phyloP scores from a whole-genome alignment of 2,888 invertebrate genomes.

The Frankliniella intonsa region DNA sequence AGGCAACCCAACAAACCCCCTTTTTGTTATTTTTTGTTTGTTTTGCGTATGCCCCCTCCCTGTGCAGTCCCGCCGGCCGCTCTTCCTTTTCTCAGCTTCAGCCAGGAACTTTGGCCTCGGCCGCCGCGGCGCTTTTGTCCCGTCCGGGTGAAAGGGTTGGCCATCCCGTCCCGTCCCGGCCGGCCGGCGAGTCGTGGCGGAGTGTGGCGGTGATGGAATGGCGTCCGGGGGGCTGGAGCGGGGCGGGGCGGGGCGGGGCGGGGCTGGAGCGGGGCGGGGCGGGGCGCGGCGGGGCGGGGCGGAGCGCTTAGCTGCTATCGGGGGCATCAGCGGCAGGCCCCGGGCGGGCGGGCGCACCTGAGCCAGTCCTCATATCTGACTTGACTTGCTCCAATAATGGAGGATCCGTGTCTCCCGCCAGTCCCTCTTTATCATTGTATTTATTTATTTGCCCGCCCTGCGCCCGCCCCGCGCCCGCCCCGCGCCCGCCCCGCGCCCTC shows the following conservation, averaged over 20 bases:
- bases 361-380: conserved; percentile 22
- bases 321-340: not conserved
- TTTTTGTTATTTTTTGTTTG: not conserved
- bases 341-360: not conserved
- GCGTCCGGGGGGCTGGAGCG: conserved; percentile 9
- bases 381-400: conserved; percentile 25
- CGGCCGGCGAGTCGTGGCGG: conserved; percentile 38
- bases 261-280: not conserved
- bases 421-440: conserved; percentile 7
- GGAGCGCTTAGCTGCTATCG: not conserved
- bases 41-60: conserved; percentile 45
- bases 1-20: not conserved
- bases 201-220: no score
- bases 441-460: not conserved
- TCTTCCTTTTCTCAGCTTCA: no score
- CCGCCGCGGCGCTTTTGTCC: no score
- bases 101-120: no score
- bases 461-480: not conserved
- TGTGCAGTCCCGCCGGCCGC: conserved; percentile 34
- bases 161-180: not conserved
- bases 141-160: not conserved
- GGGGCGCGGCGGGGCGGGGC: not conserved
- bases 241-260: conserved; percentile 30
- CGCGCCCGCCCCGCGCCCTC: no score
- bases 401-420: conserved; percentile 13